These are phyloP conservation scores for Ara ararauna DNA, from an alignment of 2,797 vertebrate genomes.

Conservation along the genomic window DNA sequence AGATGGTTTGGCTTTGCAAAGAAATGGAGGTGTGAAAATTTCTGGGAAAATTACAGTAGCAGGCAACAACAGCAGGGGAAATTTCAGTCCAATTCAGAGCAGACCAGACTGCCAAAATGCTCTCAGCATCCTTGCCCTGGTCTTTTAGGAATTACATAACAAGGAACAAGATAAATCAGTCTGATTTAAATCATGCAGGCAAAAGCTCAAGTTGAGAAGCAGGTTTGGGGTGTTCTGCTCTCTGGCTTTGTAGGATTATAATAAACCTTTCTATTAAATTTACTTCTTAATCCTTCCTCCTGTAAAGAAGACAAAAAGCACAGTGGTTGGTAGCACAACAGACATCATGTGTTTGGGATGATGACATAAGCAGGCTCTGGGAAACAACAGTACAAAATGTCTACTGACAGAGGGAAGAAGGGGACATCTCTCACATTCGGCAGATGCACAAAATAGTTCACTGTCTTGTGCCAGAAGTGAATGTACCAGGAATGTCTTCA, in stretches of 20 bases:
- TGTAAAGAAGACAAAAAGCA: neutral
- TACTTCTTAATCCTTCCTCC: neutral
- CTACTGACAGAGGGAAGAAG: neutral
- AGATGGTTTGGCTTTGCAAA: slow-evolving; percentile 16
- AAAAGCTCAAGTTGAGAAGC: neutral
- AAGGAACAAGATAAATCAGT: neutral
- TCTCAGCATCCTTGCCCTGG: neutral
- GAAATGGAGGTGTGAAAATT: neutral
- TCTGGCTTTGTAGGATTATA: neutral
- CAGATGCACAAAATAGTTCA: slow-evolving; percentile 2
- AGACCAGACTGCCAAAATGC: neutral
- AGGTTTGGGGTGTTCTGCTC: neutral
- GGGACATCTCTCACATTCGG: neutral
- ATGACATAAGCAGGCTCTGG: neutral
- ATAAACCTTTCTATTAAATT: neutral
- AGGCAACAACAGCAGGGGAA: neutral
- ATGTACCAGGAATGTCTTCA: neutral
- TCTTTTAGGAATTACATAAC: neutral
- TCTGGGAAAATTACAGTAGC: neutral
- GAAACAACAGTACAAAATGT: neutral
- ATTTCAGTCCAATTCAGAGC: neutral
- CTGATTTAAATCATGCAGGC: neutral
- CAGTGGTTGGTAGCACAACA: neutral
- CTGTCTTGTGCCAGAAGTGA: neutral
- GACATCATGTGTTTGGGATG: slow-evolving; percentile 1